phyloP scores from a whole-genome alignment of 2,888 invertebrate species.

The Agonopterix subpropinquella region DNA sequence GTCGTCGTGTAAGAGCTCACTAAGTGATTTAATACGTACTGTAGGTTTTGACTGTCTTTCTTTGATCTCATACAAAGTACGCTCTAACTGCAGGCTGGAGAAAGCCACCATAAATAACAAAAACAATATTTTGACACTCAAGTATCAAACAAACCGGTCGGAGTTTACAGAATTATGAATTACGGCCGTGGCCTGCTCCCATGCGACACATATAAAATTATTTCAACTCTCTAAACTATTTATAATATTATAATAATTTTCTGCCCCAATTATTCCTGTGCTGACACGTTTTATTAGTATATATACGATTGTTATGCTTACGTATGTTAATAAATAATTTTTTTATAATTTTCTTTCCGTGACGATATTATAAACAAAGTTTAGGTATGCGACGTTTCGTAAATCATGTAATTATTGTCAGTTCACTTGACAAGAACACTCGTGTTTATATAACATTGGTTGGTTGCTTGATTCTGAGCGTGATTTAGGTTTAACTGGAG shows the following conservation, averaged over 20 bases:
- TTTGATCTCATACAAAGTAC: neutral
- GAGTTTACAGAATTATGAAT: constrained; percentile 57
- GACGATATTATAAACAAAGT: constrained; percentile 55
- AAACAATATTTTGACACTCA: constrained; percentile 13
- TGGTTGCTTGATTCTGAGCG: constrained; percentile 24
- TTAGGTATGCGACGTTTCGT: constrained; percentile 14
- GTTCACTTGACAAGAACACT: constrained; percentile 34
- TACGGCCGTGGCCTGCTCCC: constrained; percentile 56
- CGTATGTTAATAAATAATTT: constrained; percentile 44
- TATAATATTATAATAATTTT: constrained; percentile 73
- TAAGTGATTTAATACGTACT: too few species aligned
- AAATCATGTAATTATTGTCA: constrained; percentile 45
- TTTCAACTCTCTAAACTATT: constrained; percentile 65
- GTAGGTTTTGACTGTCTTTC: too few species aligned
- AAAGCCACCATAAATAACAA: constrained; percentile 1
- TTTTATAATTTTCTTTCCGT: constrained; percentile 45
- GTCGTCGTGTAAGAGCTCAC: too few species aligned
- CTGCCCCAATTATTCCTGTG: constrained; percentile 65
- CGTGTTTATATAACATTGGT: constrained; percentile 42
- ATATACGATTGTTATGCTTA: constrained; percentile 66
- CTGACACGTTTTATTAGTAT: constrained; percentile 69
- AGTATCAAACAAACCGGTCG: constrained; percentile 42
- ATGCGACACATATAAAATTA: constrained; percentile 63
- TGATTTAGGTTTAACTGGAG: constrained; percentile 23
- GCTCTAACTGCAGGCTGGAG: too few species aligned